A percentile compares a stretch with the other conserved stretches of the same genome.
phyloP scores from a whole-genome alignment of 2,113 vertebrate genomes.

The Ictalurus punctatus region DNA sequence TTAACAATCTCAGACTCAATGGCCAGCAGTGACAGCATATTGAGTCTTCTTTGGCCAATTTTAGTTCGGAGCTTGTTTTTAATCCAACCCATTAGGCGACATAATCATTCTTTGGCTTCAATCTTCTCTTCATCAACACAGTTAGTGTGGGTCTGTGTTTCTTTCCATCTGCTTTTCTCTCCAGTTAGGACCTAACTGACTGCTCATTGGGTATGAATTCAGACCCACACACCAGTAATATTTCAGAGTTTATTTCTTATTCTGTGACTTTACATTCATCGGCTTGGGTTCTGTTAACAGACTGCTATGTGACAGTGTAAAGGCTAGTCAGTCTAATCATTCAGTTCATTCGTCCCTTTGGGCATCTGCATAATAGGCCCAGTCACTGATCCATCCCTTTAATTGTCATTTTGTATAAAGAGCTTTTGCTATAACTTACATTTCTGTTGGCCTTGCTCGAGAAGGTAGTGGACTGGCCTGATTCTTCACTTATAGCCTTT shows the following conservation, averaged over 20 bases:
- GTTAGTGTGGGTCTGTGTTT: background rate
- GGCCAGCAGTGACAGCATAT: background rate
- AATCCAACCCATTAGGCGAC: background rate
- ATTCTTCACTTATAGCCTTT: slow-evolving; percentile 17
- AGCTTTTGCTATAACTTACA: background rate
- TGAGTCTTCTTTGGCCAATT: background rate
- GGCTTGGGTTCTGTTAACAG: background rate
- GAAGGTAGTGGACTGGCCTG: background rate
- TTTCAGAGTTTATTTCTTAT: background rate
- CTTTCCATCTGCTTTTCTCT: background rate
- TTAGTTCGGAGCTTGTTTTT: background rate
- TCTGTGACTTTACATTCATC: background rate
- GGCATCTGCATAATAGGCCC: background rate
- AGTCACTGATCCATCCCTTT: background rate
- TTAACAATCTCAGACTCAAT: background rate
- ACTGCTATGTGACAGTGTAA: background rate
- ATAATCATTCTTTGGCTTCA: background rate
- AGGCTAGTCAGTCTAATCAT: background rate
- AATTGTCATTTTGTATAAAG: background rate
- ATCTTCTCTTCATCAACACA: background rate
- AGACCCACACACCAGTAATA: background rate
- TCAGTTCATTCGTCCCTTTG: background rate
- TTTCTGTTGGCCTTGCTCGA: background rate
- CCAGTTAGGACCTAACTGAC: background rate
- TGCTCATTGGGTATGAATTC: background rate